phyloP scores from a whole-genome alignment of 1,140 invertebrate species.

The Hirudo medicinalis region DNA sequence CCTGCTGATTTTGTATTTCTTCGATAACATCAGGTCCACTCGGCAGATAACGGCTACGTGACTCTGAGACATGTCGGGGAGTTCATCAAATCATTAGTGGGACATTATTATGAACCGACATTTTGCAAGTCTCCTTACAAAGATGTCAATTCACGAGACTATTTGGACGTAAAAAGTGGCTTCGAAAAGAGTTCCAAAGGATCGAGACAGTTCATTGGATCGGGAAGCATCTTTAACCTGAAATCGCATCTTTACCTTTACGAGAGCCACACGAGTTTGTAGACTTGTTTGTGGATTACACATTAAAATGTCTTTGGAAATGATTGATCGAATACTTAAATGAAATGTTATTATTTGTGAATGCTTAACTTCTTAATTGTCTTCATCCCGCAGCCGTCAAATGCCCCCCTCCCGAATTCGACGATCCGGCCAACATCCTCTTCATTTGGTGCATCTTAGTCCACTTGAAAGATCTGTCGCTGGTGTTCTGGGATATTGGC shows the following conservation, averaged over 20 bases:
- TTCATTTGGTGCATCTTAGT: slow-evolving; percentile 42
- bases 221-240: background rate
- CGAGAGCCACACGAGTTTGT: no score
- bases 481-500: slow-evolving; percentile 37
- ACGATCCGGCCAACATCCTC: slow-evolving; percentile 38
- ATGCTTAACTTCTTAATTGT: no score
- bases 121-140: slow-evolving; percentile 25
- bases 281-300: background rate
- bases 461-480: slow-evolving; percentile 36
- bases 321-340: no score
- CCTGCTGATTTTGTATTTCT: no score
- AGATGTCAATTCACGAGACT: slow-evolving; percentile 4
- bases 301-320: no score
- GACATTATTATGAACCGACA: slow-evolving; percentile 33
- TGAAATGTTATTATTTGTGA: no score
- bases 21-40: no score
- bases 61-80: slow-evolving; percentile 29
- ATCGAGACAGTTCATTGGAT: background rate
- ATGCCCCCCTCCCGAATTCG: slow-evolving; percentile 27
- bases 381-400: background rate
- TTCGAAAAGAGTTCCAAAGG: background rate
- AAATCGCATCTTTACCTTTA: no score
- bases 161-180: background rate
- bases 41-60: background rate
- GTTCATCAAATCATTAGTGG: slow-evolving; percentile 34